Evolutionary conservation across 2,113 vertebrate species (phyloP).

Genomic region (Eurypyga helias): DNA sequence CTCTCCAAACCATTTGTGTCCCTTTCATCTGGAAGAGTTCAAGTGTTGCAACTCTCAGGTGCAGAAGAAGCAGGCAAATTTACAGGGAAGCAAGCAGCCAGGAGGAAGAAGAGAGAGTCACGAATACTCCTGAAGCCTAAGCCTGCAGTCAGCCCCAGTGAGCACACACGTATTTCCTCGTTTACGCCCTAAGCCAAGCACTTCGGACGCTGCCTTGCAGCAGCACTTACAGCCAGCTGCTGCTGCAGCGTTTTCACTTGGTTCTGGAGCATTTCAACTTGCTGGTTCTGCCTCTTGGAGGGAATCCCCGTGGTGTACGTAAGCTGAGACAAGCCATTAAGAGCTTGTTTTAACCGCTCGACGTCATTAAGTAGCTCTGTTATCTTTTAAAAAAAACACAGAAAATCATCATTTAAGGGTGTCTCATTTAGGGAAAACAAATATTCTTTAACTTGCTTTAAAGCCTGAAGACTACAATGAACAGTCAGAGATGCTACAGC

Average conservation of each 20-base stretch:
- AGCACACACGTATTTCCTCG: neutral
- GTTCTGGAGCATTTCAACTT: slow-evolving; percentile 86
- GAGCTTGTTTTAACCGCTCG: slow-evolving; percentile 91
- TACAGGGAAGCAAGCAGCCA: neutral
- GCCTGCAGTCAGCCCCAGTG: neutral
- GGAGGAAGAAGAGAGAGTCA: too few species aligned
- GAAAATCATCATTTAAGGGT: neutral
- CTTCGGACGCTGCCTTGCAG: neutral
- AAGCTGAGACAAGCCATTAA: slow-evolving; percentile 92
- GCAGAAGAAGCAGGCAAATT: neutral
- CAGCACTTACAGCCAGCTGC: slow-evolving; percentile 91
- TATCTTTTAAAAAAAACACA: slow-evolving; percentile 78
- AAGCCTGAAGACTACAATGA: neutral
- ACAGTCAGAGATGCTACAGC: neutral
- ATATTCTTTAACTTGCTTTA: neutral
- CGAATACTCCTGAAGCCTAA: fast-evolving
- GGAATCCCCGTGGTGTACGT: slow-evolving; percentile 84
- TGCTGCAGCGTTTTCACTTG: slow-evolving; percentile 91
- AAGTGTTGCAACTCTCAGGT: neutral
- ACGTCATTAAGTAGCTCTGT: slow-evolving; percentile 92
- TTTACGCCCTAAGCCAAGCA: neutral
- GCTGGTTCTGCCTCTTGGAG: slow-evolving; percentile 87
- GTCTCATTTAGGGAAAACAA: neutral
- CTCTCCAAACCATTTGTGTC: neutral
- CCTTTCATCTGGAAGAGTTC: neutral